Evolutionary conservation across 2,797 vertebrate genomes (phyloP).

Genomic region (Urophycis tenuis): DNA sequence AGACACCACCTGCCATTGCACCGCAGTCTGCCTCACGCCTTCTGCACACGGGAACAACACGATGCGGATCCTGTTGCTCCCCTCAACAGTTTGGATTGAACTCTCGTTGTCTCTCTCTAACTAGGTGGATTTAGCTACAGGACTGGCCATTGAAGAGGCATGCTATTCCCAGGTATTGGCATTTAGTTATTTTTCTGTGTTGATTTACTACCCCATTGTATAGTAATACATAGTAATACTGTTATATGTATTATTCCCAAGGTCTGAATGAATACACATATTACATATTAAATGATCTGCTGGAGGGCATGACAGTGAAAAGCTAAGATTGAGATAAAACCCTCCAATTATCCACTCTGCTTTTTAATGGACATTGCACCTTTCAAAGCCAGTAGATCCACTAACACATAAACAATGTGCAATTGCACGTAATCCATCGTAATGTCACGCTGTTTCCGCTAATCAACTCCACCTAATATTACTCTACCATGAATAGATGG

Average conservation of each 20-base stretch:
- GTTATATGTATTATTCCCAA: too few species aligned
- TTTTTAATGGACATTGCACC: not conserved
- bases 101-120: not conserved
- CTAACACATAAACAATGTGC: not conserved
- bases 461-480: not conserved
- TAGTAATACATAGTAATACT: too few species aligned
- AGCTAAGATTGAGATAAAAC: not conserved
- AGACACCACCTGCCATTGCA: too few species aligned
- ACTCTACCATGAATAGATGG: not conserved
- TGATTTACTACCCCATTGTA: not conserved
- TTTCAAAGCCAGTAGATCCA: too few species aligned
- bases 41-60: not conserved
- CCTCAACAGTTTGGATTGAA: not conserved
- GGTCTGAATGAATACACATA: not conserved
- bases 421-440: not conserved
- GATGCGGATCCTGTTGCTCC: not conserved
- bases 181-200: not conserved
- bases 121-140: constrained; percentile 92
- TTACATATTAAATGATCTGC: not conserved
- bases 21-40: not conserved
- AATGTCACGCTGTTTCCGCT: not conserved
- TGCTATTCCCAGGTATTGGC: constrained; percentile 88
- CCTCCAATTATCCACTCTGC: not conserved
- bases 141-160: constrained; percentile 95
- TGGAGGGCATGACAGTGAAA: not conserved